phyloP scores from a whole-genome alignment of 1,140 invertebrate genomes.

The Idris sp. region DNA sequence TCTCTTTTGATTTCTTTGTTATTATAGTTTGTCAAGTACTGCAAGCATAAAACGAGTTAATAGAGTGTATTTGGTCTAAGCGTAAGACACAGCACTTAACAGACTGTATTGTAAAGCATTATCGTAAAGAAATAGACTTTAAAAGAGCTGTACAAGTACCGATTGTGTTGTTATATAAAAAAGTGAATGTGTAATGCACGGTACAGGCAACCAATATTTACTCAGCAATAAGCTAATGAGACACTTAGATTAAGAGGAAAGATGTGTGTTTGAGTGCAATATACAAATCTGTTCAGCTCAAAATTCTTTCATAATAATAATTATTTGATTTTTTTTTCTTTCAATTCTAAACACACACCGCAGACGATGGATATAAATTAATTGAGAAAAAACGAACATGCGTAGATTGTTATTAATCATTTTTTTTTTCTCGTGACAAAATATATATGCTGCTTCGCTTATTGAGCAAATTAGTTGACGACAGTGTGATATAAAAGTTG shows the following conservation, averaged over 20 bases:
- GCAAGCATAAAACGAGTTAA: slow-evolving; percentile 21
- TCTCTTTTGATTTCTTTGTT: no score
- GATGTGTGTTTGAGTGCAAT: slow-evolving; percentile 32
- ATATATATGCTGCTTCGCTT: no score
- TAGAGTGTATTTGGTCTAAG: slow-evolving; percentile 9
- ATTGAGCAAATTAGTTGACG: no score
- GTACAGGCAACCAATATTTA: slow-evolving; percentile 60
- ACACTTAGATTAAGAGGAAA: slow-evolving; percentile 49
- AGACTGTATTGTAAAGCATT: slow-evolving; percentile 26
- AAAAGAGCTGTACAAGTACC: slow-evolving; percentile 51
- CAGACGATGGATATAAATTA: no score
- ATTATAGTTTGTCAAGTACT: no score
- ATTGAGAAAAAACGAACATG: no score
- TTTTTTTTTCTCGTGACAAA: no score
- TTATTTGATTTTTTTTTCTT: no score
- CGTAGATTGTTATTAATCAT: no score
- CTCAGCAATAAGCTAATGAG: slow-evolving; percentile 68
- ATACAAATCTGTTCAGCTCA: slow-evolving; percentile 21
- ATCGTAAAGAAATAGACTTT: slow-evolving; percentile 43
- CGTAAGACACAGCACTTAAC: slow-evolving; percentile 18
- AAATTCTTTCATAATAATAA: no score
- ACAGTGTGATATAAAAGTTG: no score
- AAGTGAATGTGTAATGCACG: slow-evolving; percentile 54
- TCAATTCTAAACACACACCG: no score
- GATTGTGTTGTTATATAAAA: slow-evolving; percentile 58